phyloP scores from a whole-genome alignment of 2,113 vertebrate species.

The Menura novaehollandiae region DNA sequence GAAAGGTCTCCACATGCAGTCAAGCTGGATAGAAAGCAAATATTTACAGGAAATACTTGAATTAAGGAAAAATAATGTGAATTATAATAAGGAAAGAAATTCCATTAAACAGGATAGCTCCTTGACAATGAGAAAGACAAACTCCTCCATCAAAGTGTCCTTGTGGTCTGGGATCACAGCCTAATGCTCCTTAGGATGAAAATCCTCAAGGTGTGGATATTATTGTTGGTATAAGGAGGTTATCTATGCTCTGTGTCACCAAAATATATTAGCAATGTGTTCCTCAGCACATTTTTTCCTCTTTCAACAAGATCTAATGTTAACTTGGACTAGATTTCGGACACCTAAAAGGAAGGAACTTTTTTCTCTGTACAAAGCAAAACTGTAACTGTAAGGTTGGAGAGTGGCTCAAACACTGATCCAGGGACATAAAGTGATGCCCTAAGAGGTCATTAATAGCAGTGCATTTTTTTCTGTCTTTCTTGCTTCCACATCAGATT shows the following conservation, averaged over 20 bases:
- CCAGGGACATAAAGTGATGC: neutral
- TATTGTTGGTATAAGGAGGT: neutral
- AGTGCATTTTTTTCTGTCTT: neutral
- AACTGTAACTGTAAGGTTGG: neutral
- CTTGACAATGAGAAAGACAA: neutral
- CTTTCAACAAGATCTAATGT: neutral
- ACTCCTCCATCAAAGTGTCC: neutral
- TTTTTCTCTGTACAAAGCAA: neutral
- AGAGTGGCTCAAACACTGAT: neutral
- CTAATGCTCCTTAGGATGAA: neutral
- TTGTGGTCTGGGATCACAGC: neutral
- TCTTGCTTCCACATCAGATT: neutral
- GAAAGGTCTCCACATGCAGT: neutral
- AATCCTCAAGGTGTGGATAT: neutral
- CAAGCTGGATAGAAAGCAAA: neutral
- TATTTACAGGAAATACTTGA: neutral
- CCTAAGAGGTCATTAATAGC: neutral
- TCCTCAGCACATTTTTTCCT: neutral
- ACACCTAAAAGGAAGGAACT: neutral
- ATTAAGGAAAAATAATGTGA: neutral
- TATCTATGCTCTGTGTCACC: neutral
- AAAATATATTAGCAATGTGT: neutral
- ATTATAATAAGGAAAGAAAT: neutral
- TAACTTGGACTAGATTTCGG: neutral
- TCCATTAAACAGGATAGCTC: neutral